A percentile compares a stretch with the other conserved stretches of the same genome.
Conservation (phyloP, 1,140 invertebrate species). For the Bactericera cockerelli region DNA sequence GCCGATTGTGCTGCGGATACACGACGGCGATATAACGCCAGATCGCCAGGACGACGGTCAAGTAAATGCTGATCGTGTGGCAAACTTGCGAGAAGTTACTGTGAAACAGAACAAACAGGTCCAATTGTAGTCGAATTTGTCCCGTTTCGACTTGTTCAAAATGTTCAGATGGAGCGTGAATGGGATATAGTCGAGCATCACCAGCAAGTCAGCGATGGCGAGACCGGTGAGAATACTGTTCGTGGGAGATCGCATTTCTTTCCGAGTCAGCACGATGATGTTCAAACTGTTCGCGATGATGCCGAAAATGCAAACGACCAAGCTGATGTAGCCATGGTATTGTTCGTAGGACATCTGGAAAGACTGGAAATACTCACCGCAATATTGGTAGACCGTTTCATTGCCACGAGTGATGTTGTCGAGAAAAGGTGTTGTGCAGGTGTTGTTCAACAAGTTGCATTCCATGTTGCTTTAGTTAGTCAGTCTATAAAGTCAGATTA, state of each 20-base stretch:
- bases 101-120: constrained; percentile 66
- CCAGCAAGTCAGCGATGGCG: constrained; percentile 79
- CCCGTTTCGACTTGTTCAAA: constrained; percentile 30
- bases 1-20: constrained; percentile 55
- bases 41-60: constrained; percentile 78
- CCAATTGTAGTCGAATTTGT: constrained; percentile 56
- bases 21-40: constrained; percentile 85
- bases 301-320: constrained; percentile 77
- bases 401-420: not conserved
- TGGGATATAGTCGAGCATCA: constrained; percentile 88
- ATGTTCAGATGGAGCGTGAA: constrained; percentile 59
- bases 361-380: constrained; percentile 30
- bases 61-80: constrained; percentile 84
- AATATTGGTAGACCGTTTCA: constrained; percentile 24
- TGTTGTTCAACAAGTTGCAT: not conserved
- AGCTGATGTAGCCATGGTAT: constrained; percentile 53
- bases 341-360: constrained; percentile 32
- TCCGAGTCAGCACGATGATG: constrained; percentile 80
- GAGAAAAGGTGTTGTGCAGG: not conserved
- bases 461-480: no score
- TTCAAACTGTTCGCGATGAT: constrained; percentile 85
- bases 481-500: no score
- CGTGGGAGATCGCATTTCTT: constrained; percentile 79
- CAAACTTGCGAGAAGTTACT: constrained; percentile 67
- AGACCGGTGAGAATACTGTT: constrained; percentile 78